Conservation (phyloP, 2,797 vertebrate genomes). For the Helarctos malayanus region DNA sequence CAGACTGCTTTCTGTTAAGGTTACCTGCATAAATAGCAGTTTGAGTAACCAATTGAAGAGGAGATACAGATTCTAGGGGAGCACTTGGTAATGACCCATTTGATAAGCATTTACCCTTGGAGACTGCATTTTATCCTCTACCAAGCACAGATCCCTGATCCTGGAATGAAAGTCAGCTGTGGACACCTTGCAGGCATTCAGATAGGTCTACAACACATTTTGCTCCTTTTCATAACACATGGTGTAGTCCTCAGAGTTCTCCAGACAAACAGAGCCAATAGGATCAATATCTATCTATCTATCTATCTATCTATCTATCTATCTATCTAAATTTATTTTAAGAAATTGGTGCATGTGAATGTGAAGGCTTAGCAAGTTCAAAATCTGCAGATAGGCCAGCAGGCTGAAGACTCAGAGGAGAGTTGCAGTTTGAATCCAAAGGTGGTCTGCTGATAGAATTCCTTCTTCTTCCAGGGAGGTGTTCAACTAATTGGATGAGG, state of each 20-base stretch:
- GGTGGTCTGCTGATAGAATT: background rate
- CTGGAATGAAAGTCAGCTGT: background rate
- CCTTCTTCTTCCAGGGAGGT: background rate
- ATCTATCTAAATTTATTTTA: background rate
- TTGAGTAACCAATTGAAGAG: background rate
- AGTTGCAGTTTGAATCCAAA: background rate
- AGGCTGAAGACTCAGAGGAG: background rate
- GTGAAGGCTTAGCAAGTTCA: background rate
- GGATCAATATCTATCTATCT: background rate
- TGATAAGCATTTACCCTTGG: background rate
- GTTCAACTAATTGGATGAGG: background rate
- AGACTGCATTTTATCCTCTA: background rate
- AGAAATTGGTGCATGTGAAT: background rate
- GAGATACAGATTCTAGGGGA: background rate
- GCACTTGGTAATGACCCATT: background rate
- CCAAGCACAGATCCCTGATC: background rate
- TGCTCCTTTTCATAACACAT: background rate
- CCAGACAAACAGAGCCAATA: background rate
- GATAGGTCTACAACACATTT: rapidly evolving
- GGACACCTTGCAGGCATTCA: background rate
- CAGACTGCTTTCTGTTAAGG: background rate
- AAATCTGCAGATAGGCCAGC: background rate
- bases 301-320: background rate
- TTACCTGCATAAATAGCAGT: background rate
- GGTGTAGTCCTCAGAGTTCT: background rate